Base-by-base conservation (phyloP, 2,888 invertebrate genomes). In the Dusona sp. region DNA sequence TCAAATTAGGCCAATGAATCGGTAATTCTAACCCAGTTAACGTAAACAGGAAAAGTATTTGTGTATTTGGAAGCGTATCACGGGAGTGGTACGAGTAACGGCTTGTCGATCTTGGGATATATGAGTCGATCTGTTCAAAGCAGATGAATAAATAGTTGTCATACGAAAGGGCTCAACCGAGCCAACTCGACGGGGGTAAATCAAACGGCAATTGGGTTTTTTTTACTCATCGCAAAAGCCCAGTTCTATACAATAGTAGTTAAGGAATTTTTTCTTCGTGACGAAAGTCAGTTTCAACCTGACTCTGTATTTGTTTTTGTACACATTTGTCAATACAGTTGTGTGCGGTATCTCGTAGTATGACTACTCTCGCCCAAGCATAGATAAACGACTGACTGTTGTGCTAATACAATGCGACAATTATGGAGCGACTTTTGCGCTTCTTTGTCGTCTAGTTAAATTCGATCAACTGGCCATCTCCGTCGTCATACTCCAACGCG, bases 381-480 rank as follows among this genome's bases (percentile, higher is more conserved):
- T 89, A 90, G 88, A 90, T 91, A 90, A 90, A 90, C 88, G 89
- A 36, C 83, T 81, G 88, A 85, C 85, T 88, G 85, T 91, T 90
- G 88, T 89, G 87, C 84, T 84, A 87, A 85, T 87, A 90, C 88
- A 91, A 91, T 89, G 86, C 74, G 78, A 86, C 89, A 90, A 90
- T 89, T 90, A 88, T 87, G 87, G 88, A 83, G 79, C 85, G 82
- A 83, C 83, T 88, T 88, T 87, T 82, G 84, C 79, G 57, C 79
- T 85, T 80, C 89, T 91, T 90, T 90, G 90, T 90, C 84, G 81
- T 82, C 84, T 73, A 88, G 77, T 83, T 89, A 90, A 90, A 91
- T 90, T 91, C 89, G 90, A 92, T 92, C 90, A 90, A 88, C 88
- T 81, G 79, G 54, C 33, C 80, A 78, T 79, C 84, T 64, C n/a